Percentiles rank a stretch among this genome's conserved stretches.
These are phyloP conservation scores for Drosophila murphyi DNA, from an alignment of 1,140 invertebrate species.

Conservation along the genomic window DNA sequence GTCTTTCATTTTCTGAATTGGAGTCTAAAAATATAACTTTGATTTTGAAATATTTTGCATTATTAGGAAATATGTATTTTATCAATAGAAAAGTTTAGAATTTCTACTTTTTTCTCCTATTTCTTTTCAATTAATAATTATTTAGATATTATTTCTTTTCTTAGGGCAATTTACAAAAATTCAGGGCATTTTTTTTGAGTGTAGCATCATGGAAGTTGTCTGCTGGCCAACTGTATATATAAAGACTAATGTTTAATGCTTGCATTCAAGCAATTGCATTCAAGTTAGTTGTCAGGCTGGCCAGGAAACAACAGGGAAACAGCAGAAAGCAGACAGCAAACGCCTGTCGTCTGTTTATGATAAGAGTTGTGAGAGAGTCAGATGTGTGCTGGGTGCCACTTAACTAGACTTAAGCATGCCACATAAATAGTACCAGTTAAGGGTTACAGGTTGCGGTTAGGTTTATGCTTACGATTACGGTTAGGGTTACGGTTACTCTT, in stretches of 20 bases:
- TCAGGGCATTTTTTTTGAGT: no score
- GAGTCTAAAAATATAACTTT: no score
- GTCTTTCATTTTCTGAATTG: no score
- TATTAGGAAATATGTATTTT: no score
- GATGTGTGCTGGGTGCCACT: background rate
- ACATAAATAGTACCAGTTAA: constrained; percentile 12
- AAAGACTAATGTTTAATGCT: constrained; percentile 21
- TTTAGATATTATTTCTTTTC: no score
- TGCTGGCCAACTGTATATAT: constrained; percentile 27
- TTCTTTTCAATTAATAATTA: no score
- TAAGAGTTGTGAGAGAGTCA: constrained; percentile 5
- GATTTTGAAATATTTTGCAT: no score
- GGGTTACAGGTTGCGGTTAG: no score
- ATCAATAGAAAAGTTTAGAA: no score
- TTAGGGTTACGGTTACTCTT: constrained; percentile 3
- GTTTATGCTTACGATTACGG: background rate
- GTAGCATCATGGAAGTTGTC: constrained; percentile 42
- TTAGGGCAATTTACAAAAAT: no score
- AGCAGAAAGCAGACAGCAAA: background rate
- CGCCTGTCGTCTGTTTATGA: constrained; percentile 11
- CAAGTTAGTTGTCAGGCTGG: constrained; percentile 41
- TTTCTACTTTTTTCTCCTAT: no score
- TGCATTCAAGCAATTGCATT: constrained; percentile 64
- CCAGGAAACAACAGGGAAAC: constrained; percentile 9
- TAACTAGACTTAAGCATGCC: constrained; percentile 3